A percentile compares a stretch with the other conserved stretches of the same genome.
phyloP scores from a whole-genome alignment of 2,888 invertebrate species.

The Pterostichus niger region DNA sequence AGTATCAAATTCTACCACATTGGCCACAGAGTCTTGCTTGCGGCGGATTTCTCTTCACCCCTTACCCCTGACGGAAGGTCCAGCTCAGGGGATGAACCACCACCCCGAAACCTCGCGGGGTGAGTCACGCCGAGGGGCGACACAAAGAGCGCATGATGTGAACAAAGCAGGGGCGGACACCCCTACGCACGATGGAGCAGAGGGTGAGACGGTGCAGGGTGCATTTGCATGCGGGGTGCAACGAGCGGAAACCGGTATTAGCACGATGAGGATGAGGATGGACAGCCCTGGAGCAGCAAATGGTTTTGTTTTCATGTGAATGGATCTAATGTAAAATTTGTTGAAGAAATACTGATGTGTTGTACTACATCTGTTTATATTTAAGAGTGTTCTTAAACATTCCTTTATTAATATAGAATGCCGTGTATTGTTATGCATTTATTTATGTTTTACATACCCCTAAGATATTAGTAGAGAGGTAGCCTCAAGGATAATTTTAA shows the following conservation, averaged over 20 bases:
- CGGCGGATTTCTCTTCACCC: not conserved
- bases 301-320: no score
- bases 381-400: no score
- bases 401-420: no score
- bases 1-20: conserved; percentile 2
- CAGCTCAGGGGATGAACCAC: conserved; percentile 30
- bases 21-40: conserved; percentile 62
- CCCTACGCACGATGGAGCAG: conserved; percentile 12
- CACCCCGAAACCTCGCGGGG: conserved; percentile 28
- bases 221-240: conserved; percentile 2
- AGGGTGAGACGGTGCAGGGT: not conserved
- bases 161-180: conserved; percentile 61
- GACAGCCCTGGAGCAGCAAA: no score
- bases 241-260: not conserved
- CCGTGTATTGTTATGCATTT: no score
- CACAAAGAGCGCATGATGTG: conserved; percentile 65
- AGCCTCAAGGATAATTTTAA: no score
- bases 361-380: no score
- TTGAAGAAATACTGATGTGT: no score
- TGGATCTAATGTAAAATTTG: no score
- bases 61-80: conserved; percentile 29
- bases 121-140: conserved; percentile 55
- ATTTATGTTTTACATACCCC: no score
- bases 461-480: no score
- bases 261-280: not conserved